Base-by-base conservation (phyloP, 1,140 invertebrate species). In the Drosophila lowei region DNA sequence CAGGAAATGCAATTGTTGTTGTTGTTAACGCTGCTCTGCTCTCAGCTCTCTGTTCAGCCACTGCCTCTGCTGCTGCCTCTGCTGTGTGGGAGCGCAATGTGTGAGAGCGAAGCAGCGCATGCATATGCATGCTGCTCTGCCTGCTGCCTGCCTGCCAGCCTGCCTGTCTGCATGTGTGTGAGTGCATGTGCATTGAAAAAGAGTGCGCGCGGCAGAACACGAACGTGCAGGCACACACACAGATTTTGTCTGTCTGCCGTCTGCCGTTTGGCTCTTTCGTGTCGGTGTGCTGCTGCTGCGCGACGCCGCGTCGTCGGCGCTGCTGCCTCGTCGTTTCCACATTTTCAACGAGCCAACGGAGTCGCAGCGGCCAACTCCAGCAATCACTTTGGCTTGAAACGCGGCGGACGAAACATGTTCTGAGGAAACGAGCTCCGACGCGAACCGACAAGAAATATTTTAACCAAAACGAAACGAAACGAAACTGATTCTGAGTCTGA, bases 301-400 rank as follows among this genome's bases (percentile, higher is more conserved):
- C 50, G 47, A 34, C 49, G 76, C 64, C 46, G 68, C 25, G 61
- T 46, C 55, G 62, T 34, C 71, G 16, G 15, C 80, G 72, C 63
- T 63, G 72, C 68, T 23, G 54, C 67, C 55, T 42, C 59, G 58
- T 88, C 84, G 83, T 63, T 70, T 75, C 75, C 71, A 84, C 74
- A 90, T 84, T 90, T 84, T 89, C 81, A 89, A 85, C 89, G 76
- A 90, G 81, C 81, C 81, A 90, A 90, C 89, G 81, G 89, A 89
- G 89, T 89, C 77, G 67, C 52, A 67, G 66, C 62, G 67, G 76
- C 71, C 72, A 80, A 88, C 73, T 80, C 67, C 80, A 84, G 77
- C 77, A 90, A 88, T 89, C 89, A 90, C 71, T 89, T 88, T 73
- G 70, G 84, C 63, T 90, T 79, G 81, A 84, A 90, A 74, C 89